Evolutionary conservation across 2,888 invertebrate species (phyloP), one percentile per base, ranked within the genome.

Genomic region (Eupsilia transversa): DNA sequence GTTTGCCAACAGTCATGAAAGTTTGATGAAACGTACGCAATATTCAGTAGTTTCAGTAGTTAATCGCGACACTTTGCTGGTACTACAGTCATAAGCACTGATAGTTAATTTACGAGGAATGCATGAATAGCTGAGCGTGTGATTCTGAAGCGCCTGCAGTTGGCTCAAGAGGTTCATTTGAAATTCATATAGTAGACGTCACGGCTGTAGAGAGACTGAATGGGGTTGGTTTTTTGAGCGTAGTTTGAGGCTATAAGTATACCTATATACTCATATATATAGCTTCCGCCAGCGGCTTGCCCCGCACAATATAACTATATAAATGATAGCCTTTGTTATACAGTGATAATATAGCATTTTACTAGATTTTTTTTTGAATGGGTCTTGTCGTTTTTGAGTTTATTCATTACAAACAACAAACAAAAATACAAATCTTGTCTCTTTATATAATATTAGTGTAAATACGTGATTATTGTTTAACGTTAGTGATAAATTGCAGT

Each of bases 121-220:
- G 91, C 89, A 91, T 92, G 91, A 92, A 93, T 91, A 89, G 89
- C 89, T 89, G 89, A 91, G 90, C 80, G 89, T 89, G 89, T 89
- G 91, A 91, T 91, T 89, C 88, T 83, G 86, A 82, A 83, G 80
- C 80, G 80, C 79, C 81, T 89, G 90, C 90, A 92, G 89, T 91
- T 92, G 91, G 92, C 91, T 91, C 89, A 86, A 89, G 89, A 84
- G 89, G 84, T 90, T 92, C 91, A 93, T 94, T 92, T 93, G 91
- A 90, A 91, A 93, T 94, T 93, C 93, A 94, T 94, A 91, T 88
- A 88, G 88, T 80, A 77, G 85, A 73, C 82, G 59, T 65, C 59
- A 38, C n/a, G 54, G 79, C 78, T 69, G 20, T 78, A 78, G n/a
- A 74, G 76, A 72, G 9, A 61, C 87, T 81, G 52, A 79, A 87